Base-by-base conservation (phyloP, 1,140 invertebrate species). In the Diploscapter pachys region DNA sequence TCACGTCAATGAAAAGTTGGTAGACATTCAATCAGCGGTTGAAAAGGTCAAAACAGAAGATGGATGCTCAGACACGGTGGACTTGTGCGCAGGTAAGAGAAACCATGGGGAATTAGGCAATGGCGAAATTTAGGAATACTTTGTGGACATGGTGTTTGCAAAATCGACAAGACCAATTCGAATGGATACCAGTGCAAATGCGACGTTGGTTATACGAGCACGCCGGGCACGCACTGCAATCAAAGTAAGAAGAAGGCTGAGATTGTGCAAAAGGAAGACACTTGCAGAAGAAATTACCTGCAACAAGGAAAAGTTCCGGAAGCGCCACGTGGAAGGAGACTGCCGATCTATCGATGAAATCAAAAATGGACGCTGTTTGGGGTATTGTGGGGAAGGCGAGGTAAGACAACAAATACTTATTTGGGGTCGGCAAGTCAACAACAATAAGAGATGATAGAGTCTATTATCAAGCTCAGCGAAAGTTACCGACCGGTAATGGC, bases 1-100 rank as follows among this genome's bases (percentile, higher is more conserved):
- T 68, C 93, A 92, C 90, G 91, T 98, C 74, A 98, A 98, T 87
- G 93, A 93, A 82, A 94, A 96, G 85, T 90, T 92, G 65, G 91
- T 95, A 8, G 95, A 98, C 89, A 94, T 96, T 84, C 90, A 90
- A 64, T 93, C 93, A 83, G 92, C 85, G 2, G 80, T 93, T 0
- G 92, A 76, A 48, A 91, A 92, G 85, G 91, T 93, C 88, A 89
- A 80, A 87, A 80, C 59, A 67, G 82, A 50, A 49, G 69, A 68
- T 48, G 84, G 78, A 70, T 85, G 76, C 67, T 80, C 57, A 52
- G 56, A 49, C n/a, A 71, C 75, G 11, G 77, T 80, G 77, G 91
- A 95, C 88, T 91, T 92, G 0, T 98, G 95, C 85, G 83, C 87
- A 3, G 68, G 66, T 76, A 5, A 51, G 6, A n/a, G 4, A 4